Evolutionary conservation across 2,113 vertebrate genomes (phyloP).

Genomic region (Gallinago paraguaiae): DNA sequence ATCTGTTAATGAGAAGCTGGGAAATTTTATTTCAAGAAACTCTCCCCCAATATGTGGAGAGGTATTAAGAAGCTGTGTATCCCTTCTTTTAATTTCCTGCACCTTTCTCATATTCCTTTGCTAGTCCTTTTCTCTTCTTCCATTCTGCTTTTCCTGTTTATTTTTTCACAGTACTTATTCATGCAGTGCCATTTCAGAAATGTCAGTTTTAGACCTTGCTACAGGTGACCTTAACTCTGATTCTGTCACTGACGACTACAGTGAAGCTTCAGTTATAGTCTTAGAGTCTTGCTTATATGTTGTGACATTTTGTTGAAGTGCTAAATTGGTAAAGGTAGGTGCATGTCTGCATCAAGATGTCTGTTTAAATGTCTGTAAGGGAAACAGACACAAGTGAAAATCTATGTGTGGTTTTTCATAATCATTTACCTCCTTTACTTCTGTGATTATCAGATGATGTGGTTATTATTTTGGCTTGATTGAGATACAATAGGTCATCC

Average conservation of each 20-base stretch:
- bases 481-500: neutral
- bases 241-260: neutral
- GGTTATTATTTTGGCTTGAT: neutral
- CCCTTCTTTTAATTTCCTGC: neutral
- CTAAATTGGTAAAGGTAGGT: neutral
- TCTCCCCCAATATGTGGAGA: neutral
- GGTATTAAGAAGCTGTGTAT: neutral
- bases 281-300: neutral
- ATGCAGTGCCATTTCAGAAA: constrained; percentile 36
- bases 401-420: neutral
- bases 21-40: neutral
- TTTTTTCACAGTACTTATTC: neutral
- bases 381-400: neutral
- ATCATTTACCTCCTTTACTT: neutral
- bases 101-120: neutral
- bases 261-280: neutral
- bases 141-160: neutral
- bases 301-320: neutral
- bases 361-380: neutral
- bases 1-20: neutral
- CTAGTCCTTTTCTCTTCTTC: neutral
- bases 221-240: neutral
- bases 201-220: constrained; percentile 3
- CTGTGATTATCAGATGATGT: neutral
- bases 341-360: rapidly evolving